Conservation (phyloP, 2,113 vertebrate genomes). For the Hylia prasina region DNA sequence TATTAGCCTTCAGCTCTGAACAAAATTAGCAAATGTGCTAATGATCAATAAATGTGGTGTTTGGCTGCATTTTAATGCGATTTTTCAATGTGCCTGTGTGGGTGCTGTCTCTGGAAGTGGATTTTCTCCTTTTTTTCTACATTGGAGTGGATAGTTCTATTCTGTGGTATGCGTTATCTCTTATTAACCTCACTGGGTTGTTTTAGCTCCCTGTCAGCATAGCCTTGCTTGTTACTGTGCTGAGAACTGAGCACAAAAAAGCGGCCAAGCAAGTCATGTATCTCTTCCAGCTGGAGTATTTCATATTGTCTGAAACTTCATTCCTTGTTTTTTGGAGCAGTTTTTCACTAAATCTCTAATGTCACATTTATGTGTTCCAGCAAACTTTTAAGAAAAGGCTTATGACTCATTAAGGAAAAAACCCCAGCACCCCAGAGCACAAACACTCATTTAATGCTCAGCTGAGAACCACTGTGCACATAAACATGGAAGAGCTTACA, state of each 20-base stretch:
- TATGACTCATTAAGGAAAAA: constrained; percentile 5
- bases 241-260: not conserved
- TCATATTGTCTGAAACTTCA: not conserved
- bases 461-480: not conserved
- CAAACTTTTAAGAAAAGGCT: not conserved
- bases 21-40: not conserved
- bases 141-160: not conserved
- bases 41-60: not conserved
- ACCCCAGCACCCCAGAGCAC: not conserved
- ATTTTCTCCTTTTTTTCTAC: not conserved
- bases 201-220: not conserved
- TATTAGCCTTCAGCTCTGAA: not conserved
- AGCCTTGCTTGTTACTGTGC: not conserved
- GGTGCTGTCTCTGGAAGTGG: not conserved
- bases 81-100: not conserved
- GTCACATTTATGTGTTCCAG: constrained; percentile 3
- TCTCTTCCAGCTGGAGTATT: constrained; percentile 31
- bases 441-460: not conserved
- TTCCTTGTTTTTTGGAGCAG: constrained; percentile 12
- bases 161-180: not conserved
- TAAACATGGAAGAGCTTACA: not conserved
- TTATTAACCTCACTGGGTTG: not conserved
- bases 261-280: not conserved
- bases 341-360: not conserved
- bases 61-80: not conserved